These are phyloP conservation scores for Anaspis maculata DNA, from an alignment of 2,888 invertebrate genomes.

Conservation along the genomic window DNA sequence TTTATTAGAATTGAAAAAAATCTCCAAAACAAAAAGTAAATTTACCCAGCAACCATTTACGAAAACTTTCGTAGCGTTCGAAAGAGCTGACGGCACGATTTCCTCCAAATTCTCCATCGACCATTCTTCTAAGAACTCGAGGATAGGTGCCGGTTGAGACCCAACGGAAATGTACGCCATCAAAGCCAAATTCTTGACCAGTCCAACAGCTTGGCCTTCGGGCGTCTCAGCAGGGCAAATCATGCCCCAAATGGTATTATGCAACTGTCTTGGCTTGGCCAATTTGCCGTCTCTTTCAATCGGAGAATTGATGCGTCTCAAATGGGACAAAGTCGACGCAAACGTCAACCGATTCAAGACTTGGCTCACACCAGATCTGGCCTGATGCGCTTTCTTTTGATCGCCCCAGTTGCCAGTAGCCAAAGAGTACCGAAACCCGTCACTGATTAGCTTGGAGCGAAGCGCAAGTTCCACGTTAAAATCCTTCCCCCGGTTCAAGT, in stretches of 20 bases:
- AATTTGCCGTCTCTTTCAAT: conserved; percentile 98
- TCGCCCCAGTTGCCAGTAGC: conserved; percentile 99
- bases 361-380: conserved; percentile 91
- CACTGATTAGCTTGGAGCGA: conserved; percentile 96
- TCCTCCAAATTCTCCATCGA: conserved; percentile 99
- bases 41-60: conserved; percentile 99
- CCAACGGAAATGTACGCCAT: conserved; percentile 99
- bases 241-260: conserved; percentile 99
- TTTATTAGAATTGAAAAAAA: too few relatives aligned
- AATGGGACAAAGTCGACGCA: conserved; percentile 96
- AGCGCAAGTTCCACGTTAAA: conserved; percentile 95
- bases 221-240: conserved; percentile 99
- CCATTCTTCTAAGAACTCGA: conserved; percentile 99
- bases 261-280: conserved; percentile 96
- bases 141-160: conserved; percentile 96
- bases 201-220: conserved; percentile 92
- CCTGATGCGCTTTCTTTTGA: conserved; percentile 99
- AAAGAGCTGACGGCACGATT: conserved; percentile 97
- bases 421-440: conserved; percentile 93
- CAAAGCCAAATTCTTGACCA: conserved; percentile 96
- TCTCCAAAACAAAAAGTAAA: too few relatives aligned
- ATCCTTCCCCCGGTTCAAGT: conserved; percentile 97
- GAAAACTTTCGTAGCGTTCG: conserved; percentile 98
- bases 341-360: conserved; percentile 92
- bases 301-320: conserved; percentile 96